Percentiles rank a stretch among this genome's conserved stretches.
phyloP scores from a whole-genome alignment of 2,888 invertebrate genomes.

The Phragmatobia fuliginosa region DNA sequence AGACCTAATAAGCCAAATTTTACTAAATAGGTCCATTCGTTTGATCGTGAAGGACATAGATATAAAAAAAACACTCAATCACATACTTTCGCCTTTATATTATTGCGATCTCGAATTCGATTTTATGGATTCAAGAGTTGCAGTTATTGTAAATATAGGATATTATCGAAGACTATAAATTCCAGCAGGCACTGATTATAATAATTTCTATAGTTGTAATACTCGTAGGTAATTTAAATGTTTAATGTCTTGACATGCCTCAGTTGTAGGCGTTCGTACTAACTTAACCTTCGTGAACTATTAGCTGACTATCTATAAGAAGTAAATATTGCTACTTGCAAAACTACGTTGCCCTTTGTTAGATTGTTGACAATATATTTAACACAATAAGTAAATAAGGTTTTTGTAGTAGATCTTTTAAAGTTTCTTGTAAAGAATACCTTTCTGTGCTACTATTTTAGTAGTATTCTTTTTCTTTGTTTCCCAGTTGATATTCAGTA shows the following conservation, averaged over 20 bases:
- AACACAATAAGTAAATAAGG: neutral
- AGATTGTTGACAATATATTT: slow-evolving; percentile 1
- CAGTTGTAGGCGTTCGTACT: neutral
- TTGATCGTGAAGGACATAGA: too few species aligned
- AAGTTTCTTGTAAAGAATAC: neutral
- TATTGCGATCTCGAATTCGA: neutral
- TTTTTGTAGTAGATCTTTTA: neutral
- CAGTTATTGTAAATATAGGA: neutral
- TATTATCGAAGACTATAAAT: neutral
- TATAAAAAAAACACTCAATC: too few species aligned
- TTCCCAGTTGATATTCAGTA: too few species aligned
- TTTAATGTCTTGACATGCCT: neutral
- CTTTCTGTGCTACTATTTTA: neutral
- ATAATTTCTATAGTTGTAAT: neutral
- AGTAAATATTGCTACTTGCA: neutral
- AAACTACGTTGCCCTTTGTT: neutral
- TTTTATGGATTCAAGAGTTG: neutral
- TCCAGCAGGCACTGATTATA: neutral
- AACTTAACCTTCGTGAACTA: neutral
- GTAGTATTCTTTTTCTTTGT: slow-evolving; percentile 3
- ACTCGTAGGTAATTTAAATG: neutral
- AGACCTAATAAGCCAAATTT: too few species aligned
- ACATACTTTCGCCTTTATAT: too few species aligned
- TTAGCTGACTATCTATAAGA: neutral
- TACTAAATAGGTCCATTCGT: too few species aligned